Conservation (phyloP, 2,797 vertebrate species). For the Alfaro cultratus region DNA sequence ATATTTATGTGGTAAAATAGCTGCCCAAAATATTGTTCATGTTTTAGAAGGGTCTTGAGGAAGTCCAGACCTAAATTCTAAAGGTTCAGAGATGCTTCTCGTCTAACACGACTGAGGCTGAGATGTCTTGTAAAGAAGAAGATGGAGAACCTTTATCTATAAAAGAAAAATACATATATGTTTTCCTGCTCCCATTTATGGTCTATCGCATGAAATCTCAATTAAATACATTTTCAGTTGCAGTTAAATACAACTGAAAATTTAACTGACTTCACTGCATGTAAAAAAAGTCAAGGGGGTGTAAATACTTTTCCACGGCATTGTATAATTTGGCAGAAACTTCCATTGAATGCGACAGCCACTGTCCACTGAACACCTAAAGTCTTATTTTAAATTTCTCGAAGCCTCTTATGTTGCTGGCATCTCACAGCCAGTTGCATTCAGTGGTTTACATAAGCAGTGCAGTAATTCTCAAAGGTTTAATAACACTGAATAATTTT, state of each 20-base stretch:
- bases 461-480: conserved; percentile 58
- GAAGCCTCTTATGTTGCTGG: conserved; percentile 18
- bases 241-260: too few relatives aligned
- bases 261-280: too few relatives aligned
- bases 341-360: conserved; percentile 9
- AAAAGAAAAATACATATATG: background rate
- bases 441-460: conserved; percentile 49
- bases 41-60: too few relatives aligned
- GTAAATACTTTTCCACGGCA: background rate
- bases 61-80: too few relatives aligned
- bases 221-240: background rate
- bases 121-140: background rate
- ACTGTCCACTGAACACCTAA: conserved; percentile 2
- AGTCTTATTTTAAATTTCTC: conserved; percentile 13
- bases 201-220: background rate
- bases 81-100: too few relatives aligned
- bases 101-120: background rate
- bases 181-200: background rate
- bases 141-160: background rate
- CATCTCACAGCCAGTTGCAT: conserved; percentile 33
- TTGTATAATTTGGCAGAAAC: conserved; percentile 6
- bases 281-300: background rate
- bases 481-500: conserved; percentile 70
- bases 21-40: too few relatives aligned
- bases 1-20: too few relatives aligned